A percentile compares a stretch with the other conserved stretches of the same genome.
phyloP scores from a whole-genome alignment of 1,140 invertebrate species.

The Platyscapa corneri region DNA sequence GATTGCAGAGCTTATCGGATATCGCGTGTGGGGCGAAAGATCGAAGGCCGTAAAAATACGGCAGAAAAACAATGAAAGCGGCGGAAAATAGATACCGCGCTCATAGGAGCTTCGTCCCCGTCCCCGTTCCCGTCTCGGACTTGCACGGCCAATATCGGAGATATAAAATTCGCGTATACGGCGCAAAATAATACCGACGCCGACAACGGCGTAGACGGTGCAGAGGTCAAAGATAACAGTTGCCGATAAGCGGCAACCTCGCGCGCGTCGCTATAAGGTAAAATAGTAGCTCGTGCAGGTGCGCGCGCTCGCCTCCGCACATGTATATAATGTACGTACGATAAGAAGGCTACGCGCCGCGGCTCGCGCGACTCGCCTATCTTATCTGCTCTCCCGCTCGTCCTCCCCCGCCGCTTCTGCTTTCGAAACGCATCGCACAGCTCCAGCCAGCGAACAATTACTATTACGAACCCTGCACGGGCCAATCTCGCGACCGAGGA shows the following conservation, averaged over 20 bases:
- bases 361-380: slow-evolving; percentile 11
- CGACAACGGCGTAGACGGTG: background rate
- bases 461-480: background rate
- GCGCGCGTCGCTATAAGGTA: slow-evolving; percentile 14
- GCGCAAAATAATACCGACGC: background rate
- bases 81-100: background rate
- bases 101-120: no score
- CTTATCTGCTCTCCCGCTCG: slow-evolving; percentile 33
- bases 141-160: background rate
- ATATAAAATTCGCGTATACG: slow-evolving; percentile 8
- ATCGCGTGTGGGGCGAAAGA: no score
- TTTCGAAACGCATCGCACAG: background rate
- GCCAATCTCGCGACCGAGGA: background rate
- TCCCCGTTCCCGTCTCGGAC: background rate
- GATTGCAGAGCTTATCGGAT: background rate
- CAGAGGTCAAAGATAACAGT: slow-evolving; percentile 45
- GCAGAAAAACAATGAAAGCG: background rate
- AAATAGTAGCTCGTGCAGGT: slow-evolving; percentile 41
- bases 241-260: slow-evolving; percentile 10
- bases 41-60: background rate
- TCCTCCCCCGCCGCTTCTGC: background rate
- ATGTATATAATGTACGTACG: background rate
- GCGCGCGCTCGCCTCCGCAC: background rate
- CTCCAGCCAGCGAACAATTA: background rate
- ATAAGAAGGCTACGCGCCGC: slow-evolving; percentile 36